Evolutionary conservation across 1,140 invertebrate genomes (phyloP).

Genomic region (Carposina sasakii): DNA sequence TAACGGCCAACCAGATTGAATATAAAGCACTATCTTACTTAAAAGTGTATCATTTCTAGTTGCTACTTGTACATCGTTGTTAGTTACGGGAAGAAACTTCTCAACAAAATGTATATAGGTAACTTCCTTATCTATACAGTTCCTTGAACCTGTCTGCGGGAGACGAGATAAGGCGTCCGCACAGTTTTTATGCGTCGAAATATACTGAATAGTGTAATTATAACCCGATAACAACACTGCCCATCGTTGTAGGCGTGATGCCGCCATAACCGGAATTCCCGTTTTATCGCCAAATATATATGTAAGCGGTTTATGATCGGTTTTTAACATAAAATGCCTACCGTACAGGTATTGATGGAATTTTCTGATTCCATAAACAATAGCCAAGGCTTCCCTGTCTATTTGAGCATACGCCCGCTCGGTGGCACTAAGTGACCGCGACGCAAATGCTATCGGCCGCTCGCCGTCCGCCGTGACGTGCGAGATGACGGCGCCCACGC

Average conservation of each 20-base stretch:
- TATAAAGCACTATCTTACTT: not conserved
- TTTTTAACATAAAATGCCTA: conserved; percentile 37
- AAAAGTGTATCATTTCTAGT: conserved; percentile 7
- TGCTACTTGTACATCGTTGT: not conserved
- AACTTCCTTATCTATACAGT: conserved; percentile 1
- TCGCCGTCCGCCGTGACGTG: conserved; percentile 16
- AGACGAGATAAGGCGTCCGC: conserved; percentile 42
- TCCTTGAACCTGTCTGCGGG: not conserved
- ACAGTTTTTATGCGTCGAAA: conserved; percentile 27
- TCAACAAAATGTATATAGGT: conserved; percentile 8
- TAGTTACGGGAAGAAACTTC: conserved; percentile 2
- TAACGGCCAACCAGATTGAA: conserved; percentile 19
- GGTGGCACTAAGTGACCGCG: conserved; percentile 46
- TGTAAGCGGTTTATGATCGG: conserved; percentile 66
- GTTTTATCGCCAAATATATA: conserved; percentile 46
- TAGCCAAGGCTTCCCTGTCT: conserved; percentile 33
- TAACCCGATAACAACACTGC: conserved; percentile 42
- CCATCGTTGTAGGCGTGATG: conserved; percentile 46
- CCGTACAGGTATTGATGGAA: conserved; percentile 74
- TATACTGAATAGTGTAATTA: conserved; percentile 45
- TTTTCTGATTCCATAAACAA: conserved; percentile 35
- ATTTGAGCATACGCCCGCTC: conserved; percentile 65
- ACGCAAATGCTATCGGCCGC: conserved; percentile 46
- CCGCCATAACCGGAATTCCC: conserved; percentile 36
- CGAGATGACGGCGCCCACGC: conserved; percentile 23